These are phyloP conservation scores for Scaptomyza tumidula DNA, from an alignment of 2,888 invertebrate species.

Conservation along the genomic window DNA sequence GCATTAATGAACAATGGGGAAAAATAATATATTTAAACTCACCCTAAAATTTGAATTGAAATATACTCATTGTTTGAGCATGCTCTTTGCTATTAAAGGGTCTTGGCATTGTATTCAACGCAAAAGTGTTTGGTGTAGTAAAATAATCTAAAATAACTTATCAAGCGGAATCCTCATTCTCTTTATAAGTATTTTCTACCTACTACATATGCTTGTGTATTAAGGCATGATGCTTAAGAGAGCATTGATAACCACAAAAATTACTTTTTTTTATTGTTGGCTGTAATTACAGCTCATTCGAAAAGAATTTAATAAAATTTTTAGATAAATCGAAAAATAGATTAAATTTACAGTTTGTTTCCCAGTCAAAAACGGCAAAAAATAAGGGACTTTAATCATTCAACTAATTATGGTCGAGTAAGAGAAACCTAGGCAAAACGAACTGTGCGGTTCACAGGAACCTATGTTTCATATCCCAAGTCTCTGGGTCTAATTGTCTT, in stretches of 20 bases:
- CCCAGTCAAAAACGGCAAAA: no score
- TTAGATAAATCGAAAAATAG: not conserved
- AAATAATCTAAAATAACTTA: constrained; percentile 56
- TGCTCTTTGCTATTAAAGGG: constrained; percentile 66
- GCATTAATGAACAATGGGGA: constrained; percentile 69
- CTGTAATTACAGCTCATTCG: constrained; percentile 22
- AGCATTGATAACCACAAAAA: constrained; percentile 34
- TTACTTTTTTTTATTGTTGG: constrained; percentile 7
- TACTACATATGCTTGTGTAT: constrained; percentile 31
- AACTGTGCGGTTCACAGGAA: no score
- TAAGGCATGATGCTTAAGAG: constrained; percentile 21
- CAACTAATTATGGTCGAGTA: no score
- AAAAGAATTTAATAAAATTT: constrained; percentile 21
- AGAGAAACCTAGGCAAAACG: no score
- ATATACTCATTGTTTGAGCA: constrained; percentile 77
- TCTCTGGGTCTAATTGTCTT: no score
- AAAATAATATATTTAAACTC: constrained; percentile 74
- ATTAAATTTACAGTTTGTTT: no score
- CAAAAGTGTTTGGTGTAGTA: constrained; percentile 52
- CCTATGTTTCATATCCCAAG: no score
- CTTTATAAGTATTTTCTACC: constrained; percentile 44
- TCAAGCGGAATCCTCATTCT: constrained; percentile 54
- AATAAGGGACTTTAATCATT: no score
- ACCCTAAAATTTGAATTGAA: constrained; percentile 67
- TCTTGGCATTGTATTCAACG: constrained; percentile 56